Base-by-base conservation (phyloP, 2,888 invertebrate species). In the Lepetodrilus schrolli region DNA sequence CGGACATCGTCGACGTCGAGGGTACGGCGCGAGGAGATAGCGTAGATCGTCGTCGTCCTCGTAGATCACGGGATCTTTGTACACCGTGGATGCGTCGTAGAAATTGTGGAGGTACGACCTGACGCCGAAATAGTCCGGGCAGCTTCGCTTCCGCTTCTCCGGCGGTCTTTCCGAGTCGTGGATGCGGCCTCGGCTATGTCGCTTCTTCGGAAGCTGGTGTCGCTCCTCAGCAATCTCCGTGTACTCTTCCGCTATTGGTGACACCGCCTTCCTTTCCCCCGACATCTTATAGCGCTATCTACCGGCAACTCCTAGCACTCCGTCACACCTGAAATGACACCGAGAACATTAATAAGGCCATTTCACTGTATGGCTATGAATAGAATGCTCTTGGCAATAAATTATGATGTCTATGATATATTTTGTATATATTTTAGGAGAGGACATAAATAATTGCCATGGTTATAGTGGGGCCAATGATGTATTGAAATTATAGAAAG, bases 101-200 rank as follows among this genome's bases (percentile, higher is more conserved):
- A 92, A 92, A 74, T 92, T 87, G 78, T 92, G 91, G 68, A 92
- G 86, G 80, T 92, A 92, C n/a, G 91, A 92, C 73, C 87, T 89
- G 21, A 92, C 92, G 8, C 92, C 92, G 80, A 92, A 92, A 80
- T 90, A 90, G 68, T 88, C 87, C 4, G 87, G 87, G 75, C 89
- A 87, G 85, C 95, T 96, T 48, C 78, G 71, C 36, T 79, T 77
- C 0, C 78, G 38, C 74, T 80, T 80, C 26, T 68, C 47, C 8
- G 38, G 68, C 7, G 68, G 47, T n/a, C 47, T 21, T 7, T 68
- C 68, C 43, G 68, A 17, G 13, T 68, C 68, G 13, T 68, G 68
- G 36, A 47, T 48, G 21, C 65, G 66, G 7, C 66, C 34, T 20
- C 51, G 51, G 34, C 72, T 48, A 36, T 65, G 65, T 20, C 65